These are phyloP conservation scores for Pogonocherus hispidulus DNA, from an alignment of 2,888 invertebrate genomes.

Conservation along the genomic window DNA sequence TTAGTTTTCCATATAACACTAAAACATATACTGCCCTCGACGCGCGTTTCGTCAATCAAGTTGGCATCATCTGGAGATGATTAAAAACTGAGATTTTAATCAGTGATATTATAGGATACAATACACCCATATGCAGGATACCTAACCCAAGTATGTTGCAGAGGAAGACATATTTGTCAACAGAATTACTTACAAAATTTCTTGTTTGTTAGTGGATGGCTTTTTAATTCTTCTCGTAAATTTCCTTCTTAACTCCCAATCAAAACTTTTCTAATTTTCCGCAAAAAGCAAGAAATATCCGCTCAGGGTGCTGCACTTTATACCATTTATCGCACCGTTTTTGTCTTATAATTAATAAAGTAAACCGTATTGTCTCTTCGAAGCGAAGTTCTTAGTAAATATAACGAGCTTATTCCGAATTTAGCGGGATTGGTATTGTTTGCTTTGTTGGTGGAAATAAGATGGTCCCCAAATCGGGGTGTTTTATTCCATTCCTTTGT, in stretches of 20 bases:
- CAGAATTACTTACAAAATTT: no score
- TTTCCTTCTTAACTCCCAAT: constrained; percentile 23
- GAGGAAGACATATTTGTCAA: no score
- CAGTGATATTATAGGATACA: no score
- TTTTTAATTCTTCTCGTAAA: background rate
- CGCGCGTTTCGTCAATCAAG: no score
- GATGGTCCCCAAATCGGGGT: constrained; percentile 43
- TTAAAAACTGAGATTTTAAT: no score
- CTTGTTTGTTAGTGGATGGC: no score
- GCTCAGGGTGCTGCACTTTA: constrained; percentile 34
- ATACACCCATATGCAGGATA: no score
- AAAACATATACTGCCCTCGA: no score
- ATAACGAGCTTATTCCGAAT: constrained; percentile 30
- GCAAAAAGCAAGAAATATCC: constrained; percentile 31
- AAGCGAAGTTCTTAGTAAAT: constrained; percentile 33
- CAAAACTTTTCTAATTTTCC: constrained; percentile 38
- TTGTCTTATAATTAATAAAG: constrained; percentile 47
- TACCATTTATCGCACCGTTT: constrained; percentile 37
- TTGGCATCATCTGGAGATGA: no score
- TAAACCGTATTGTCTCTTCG: constrained; percentile 43
- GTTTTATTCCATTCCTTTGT: constrained; percentile 54
- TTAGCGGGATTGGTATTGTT: constrained; percentile 32
- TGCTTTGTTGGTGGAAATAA: constrained; percentile 41
- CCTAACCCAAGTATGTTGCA: no score
- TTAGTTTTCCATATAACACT: no score